Evolutionary conservation across 2,888 invertebrate genomes (phyloP).

Genomic region (Lasius platythorax): DNA sequence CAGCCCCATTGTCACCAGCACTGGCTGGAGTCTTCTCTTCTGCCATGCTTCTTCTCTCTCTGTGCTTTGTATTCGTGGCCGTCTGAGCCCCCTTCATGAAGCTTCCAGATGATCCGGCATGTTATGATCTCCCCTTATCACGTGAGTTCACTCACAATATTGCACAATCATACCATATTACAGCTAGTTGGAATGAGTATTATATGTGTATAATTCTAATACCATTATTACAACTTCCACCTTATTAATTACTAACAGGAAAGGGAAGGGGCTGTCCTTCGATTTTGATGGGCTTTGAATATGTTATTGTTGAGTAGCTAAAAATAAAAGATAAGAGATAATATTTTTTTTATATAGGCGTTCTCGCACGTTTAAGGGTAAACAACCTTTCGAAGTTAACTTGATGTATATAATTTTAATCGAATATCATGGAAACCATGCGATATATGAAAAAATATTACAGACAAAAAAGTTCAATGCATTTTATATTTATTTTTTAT

Average conservation of each 20-base stretch:
- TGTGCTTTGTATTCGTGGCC: conserved; percentile 86
- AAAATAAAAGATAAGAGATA: no score
- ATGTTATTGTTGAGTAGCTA: no score
- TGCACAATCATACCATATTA: conserved; percentile 73
- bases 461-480: no score
- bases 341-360: no score
- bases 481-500: no score
- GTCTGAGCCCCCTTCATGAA: conserved; percentile 85
- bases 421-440: no score
- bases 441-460: no score
- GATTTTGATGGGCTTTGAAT: no score
- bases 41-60: conserved; percentile 86
- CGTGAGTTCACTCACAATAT: conserved; percentile 85
- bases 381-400: no score
- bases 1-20: conserved; percentile 84
- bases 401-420: no score
- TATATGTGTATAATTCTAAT: conserved; percentile 49
- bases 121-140: conserved; percentile 83
- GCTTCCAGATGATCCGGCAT: conserved; percentile 85
- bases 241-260: neutral
- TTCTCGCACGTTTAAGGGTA: no score
- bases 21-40: conserved; percentile 85
- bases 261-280: no score
- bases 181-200: conserved; percentile 44
- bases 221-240: neutral